A percentile compares a stretch with the other conserved stretches of the same genome.
phyloP scores from a whole-genome alignment of 1,140 invertebrate species.

The Cheumatopsyche charites region DNA sequence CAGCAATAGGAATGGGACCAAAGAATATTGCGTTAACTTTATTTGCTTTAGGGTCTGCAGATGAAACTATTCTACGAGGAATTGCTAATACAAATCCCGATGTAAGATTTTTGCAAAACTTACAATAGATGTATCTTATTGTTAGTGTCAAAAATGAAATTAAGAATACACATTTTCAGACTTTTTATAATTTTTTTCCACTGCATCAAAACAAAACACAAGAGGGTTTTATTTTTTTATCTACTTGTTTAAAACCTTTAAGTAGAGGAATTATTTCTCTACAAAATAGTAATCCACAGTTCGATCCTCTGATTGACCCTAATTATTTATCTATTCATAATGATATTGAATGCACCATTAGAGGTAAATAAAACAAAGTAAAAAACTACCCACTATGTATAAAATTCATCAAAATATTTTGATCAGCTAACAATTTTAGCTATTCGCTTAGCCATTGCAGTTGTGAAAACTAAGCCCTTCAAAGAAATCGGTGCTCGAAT shows the following conservation, averaged over 20 bases:
- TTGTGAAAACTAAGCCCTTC: slow-evolving; percentile 65
- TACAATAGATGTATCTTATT: no score
- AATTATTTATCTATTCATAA: slow-evolving; percentile 68
- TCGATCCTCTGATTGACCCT: slow-evolving; percentile 76
- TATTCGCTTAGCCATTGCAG: slow-evolving; percentile 63
- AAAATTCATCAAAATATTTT: neutral
- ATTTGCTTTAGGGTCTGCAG: slow-evolving; percentile 70
- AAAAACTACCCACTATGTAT: neutral
- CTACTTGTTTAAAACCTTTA: slow-evolving; percentile 69
- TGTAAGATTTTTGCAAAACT: slow-evolving; percentile 54
- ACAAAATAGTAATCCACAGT: slow-evolving; percentile 61
- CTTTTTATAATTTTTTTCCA: slow-evolving; percentile 70
- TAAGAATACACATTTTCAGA: no score
- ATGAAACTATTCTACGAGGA: slow-evolving; percentile 68
- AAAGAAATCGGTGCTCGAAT: slow-evolving; percentile 65
- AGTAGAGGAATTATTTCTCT: slow-evolving; percentile 70
- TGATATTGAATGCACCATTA: slow-evolving; percentile 69
- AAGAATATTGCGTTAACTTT: slow-evolving; percentile 63
- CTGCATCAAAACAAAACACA: slow-evolving; percentile 64
- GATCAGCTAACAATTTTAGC: no score
- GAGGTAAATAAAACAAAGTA: no score
- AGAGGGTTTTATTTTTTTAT: slow-evolving; percentile 73
- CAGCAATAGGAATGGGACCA: slow-evolving; percentile 60
- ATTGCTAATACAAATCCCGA: slow-evolving; percentile 70
- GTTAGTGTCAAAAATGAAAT: no score